Conservation (phyloP, 2,888 invertebrate species). For the Euplagia quadripunctaria region DNA sequence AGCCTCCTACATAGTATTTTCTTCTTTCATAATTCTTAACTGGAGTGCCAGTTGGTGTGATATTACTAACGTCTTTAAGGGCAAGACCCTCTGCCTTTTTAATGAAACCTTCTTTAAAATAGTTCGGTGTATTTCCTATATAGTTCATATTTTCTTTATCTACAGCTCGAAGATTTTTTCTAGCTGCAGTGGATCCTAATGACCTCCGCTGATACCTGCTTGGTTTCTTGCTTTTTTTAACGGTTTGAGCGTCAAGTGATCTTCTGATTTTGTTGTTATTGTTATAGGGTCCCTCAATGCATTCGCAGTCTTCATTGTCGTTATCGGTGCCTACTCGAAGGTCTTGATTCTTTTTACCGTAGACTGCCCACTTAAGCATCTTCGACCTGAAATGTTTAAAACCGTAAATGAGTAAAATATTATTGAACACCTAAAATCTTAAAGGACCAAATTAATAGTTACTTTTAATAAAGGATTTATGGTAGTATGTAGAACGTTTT, state of each 20-base stretch:
- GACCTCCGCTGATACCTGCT: constrained; percentile 83
- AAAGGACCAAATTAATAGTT: too few species aligned
- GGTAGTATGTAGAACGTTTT: too few species aligned
- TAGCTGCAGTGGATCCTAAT: constrained; percentile 71
- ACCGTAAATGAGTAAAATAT: constrained; percentile 4
- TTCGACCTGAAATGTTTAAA: constrained; percentile 72
- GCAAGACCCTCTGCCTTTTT: constrained; percentile 84
- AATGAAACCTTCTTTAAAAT: constrained; percentile 87
- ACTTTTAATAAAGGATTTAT: too few species aligned
- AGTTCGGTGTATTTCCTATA: constrained; percentile 87
- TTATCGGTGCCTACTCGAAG: constrained; percentile 58
- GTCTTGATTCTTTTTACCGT: constrained; percentile 81
- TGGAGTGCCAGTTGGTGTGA: constrained; percentile 85
- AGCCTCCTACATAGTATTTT: constrained; percentile 66
- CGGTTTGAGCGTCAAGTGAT: constrained; percentile 77
- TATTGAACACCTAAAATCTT: too few species aligned
- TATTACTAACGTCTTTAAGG: constrained; percentile 88
- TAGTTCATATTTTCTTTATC: constrained; percentile 85
- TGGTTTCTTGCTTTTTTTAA: constrained; percentile 81
- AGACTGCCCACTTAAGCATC: constrained; percentile 90
- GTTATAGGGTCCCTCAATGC: constrained; percentile 61
- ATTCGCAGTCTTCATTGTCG: constrained; percentile 61
- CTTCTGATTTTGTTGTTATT: constrained; percentile 65
- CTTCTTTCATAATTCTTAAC: constrained; percentile 71
- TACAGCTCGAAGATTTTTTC: constrained; percentile 70